Evolutionary conservation across 2,797 vertebrate species (phyloP).

Genomic region (Falco concolor): DNA sequence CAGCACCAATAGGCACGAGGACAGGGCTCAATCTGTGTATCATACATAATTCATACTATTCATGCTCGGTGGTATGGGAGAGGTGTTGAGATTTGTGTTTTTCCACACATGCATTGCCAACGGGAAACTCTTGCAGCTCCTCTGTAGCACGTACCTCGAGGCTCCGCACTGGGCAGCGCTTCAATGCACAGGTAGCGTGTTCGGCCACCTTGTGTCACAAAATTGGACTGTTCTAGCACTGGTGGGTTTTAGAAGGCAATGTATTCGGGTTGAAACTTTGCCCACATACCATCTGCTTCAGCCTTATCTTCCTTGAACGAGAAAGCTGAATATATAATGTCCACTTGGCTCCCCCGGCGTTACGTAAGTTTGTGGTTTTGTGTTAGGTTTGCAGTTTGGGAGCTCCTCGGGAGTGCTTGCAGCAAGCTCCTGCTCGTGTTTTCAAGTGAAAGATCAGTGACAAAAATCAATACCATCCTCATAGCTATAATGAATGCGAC

Average conservation of each 20-base stretch:
- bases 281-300: constrained; percentile 51
- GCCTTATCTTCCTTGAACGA: constrained; percentile 8
- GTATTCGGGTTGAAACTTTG: constrained; percentile 48
- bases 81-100: background rate
- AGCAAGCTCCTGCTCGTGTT: background rate
- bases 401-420: background rate
- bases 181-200: background rate
- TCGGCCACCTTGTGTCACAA: background rate
- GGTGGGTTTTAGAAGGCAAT: constrained; percentile 6
- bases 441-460: background rate
- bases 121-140: background rate
- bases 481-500: constrained; percentile 30
- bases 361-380: background rate
- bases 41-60: background rate
- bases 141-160: background rate
- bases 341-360: background rate
- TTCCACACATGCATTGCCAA: background rate
- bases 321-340: constrained; percentile 36
- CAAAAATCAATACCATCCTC: constrained; percentile 42
- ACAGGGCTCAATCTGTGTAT: background rate
- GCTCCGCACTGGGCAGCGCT: background rate
- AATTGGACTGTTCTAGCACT: background rate
- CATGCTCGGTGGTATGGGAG: background rate
- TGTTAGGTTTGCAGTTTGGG: background rate
- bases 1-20: fast-evolving